phyloP scores from a whole-genome alignment of 2,888 invertebrate species.

The Conomelus anceps region DNA sequence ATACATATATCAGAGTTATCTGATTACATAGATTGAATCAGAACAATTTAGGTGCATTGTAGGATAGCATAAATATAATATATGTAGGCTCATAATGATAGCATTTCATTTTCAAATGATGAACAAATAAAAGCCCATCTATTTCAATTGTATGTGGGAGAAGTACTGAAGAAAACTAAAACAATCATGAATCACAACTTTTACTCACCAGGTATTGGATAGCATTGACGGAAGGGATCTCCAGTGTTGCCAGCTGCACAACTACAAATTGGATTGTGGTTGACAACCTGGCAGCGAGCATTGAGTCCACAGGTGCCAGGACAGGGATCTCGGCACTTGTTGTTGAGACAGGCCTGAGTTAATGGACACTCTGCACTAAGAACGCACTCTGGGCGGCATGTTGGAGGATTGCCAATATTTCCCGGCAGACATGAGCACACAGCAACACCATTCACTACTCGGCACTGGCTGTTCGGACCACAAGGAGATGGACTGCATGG shows the following conservation, averaged over 20 bases:
- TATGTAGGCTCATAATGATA: too few relatives aligned
- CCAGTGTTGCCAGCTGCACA: slow-evolving; percentile 56
- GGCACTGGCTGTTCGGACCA: slow-evolving; percentile 63
- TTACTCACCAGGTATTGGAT: slow-evolving; percentile 44
- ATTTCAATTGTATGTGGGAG: too few relatives aligned
- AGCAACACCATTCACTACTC: slow-evolving; percentile 51
- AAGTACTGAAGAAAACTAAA: background rate
- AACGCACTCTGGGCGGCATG: slow-evolving; percentile 57
- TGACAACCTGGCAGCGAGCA: slow-evolving; percentile 57
- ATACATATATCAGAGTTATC: too few relatives aligned
- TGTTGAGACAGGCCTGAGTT: slow-evolving; percentile 58
- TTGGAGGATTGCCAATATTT: slow-evolving; percentile 61
- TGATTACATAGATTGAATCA: too few relatives aligned
- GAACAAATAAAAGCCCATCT: too few relatives aligned
- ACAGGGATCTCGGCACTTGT: slow-evolving; percentile 58
- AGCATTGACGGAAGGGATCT: slow-evolving; percentile 59
- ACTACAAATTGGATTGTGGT: slow-evolving; percentile 62
- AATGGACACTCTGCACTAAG: slow-evolving; percentile 59
- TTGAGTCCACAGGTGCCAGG: slow-evolving; percentile 57
- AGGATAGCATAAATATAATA: too few relatives aligned
- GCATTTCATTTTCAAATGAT: too few relatives aligned
- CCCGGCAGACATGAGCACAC: slow-evolving; percentile 65
- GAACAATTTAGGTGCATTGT: too few relatives aligned
- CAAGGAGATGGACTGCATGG: slow-evolving; percentile 74
- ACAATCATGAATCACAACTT: background rate